Evolutionary conservation across 2,113 vertebrate genomes (phyloP).

Genomic region (Perca schrenkii): DNA sequence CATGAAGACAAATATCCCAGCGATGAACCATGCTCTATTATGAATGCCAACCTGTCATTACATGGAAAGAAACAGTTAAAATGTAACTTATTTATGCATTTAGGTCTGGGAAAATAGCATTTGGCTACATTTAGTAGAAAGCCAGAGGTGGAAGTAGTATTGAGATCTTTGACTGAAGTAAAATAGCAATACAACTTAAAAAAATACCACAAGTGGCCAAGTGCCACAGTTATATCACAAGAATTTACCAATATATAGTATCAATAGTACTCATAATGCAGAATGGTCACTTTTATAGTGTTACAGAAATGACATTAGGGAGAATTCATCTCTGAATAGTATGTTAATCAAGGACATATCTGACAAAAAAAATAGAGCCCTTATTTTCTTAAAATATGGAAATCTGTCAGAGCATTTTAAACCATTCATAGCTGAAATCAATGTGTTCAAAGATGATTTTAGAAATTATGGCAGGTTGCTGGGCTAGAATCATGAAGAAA

Average conservation of each 20-base stretch:
- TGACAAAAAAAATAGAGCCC: too few relatives aligned
- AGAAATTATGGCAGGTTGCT: not conserved
- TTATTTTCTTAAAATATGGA: not conserved
- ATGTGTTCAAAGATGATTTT: not conserved
- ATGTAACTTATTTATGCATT: not conserved
- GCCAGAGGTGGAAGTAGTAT: not conserved
- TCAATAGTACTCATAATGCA: not conserved
- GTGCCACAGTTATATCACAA: not conserved
- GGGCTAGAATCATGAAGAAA: not conserved
- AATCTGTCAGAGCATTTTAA: not conserved
- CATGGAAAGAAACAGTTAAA: constrained; percentile 14
- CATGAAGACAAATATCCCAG: constrained; percentile 96
- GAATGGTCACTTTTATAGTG: too few relatives aligned
- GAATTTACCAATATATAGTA: not conserved
- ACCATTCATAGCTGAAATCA: not conserved
- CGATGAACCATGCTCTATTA: constrained; percentile 98
- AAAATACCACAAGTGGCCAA: not conserved
- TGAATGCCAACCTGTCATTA: constrained; percentile 90
- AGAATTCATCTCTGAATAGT: not conserved
- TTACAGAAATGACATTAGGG: too few relatives aligned
- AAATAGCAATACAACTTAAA: not conserved
- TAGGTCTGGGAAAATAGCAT: not conserved
- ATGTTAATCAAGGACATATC: not conserved
- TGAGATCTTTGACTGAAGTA: not conserved
- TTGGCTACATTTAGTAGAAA: not conserved